These are phyloP conservation scores for Uromys caudimaculatus DNA, from an alignment of 2,797 vertebrate genomes.

Conservation along the genomic window DNA sequence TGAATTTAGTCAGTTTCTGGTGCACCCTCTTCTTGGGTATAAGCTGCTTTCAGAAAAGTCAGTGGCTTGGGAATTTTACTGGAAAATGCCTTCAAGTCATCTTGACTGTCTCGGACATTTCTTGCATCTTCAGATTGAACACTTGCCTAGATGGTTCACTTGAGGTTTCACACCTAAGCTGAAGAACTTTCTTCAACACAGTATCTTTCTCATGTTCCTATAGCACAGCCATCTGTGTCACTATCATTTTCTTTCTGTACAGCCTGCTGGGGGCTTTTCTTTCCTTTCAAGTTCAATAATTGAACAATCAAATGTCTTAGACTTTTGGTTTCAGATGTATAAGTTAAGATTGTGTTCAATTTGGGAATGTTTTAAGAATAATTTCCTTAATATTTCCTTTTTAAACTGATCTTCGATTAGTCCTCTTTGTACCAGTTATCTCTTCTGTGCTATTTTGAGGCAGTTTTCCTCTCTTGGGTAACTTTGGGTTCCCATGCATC, in stretches of 20 bases:
- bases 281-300: constrained; percentile 57
- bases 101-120: constrained; percentile 25
- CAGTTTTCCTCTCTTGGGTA: constrained; percentile 27
- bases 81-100: constrained; percentile 29
- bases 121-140: constrained; percentile 32
- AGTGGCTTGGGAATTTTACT: constrained; percentile 12
- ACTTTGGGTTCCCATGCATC: constrained; percentile 8
- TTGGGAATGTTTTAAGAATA: constrained; percentile 52
- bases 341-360: constrained; percentile 53
- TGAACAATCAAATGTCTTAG: background rate
- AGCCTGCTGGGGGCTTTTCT: constrained; percentile 13
- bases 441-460: constrained; percentile 24
- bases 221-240: background rate
- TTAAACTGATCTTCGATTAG: constrained; percentile 37
- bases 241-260: background rate
- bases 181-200: constrained; percentile 42
- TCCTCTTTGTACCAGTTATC: constrained; percentile 50
- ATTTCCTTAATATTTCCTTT: constrained; percentile 37
- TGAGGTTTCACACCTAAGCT: background rate
- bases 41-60: constrained; percentile 3
- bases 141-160: background rate
- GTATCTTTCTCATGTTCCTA: background rate
- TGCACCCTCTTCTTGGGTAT: background rate
- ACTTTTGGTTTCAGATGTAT: constrained; percentile 38
- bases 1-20: constrained; percentile 23